Conservation (phyloP, 2,888 invertebrate species). For the Sinotaia quadrata region DNA sequence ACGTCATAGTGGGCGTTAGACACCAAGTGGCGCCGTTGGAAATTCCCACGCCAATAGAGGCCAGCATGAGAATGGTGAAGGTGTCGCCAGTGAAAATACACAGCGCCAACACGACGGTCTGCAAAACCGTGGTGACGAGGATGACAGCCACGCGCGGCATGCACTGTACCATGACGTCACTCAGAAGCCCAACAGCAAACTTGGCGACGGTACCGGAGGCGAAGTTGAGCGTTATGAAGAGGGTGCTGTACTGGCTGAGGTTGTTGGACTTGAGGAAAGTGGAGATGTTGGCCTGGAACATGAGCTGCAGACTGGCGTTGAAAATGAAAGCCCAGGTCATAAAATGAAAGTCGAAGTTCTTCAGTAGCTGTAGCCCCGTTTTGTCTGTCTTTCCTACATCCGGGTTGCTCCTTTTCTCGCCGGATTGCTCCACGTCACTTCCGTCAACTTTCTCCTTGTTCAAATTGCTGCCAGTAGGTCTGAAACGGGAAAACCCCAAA, state of each 20-base stretch:
- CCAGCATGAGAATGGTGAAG: constrained; percentile 44
- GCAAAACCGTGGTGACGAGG: constrained; percentile 45
- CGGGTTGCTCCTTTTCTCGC: constrained; percentile 16
- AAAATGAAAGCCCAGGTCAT: constrained; percentile 56
- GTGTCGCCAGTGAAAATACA: constrained; percentile 51
- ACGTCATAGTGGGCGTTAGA: constrained; percentile 58
- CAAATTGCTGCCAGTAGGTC: not conserved
- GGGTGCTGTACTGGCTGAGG: constrained; percentile 49
- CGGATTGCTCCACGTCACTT: constrained; percentile 12
- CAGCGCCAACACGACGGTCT: constrained; percentile 48
- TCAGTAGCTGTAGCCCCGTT: constrained; percentile 47
- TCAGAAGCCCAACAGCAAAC: constrained; percentile 51
- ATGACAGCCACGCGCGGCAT: constrained; percentile 51
- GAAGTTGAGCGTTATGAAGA: constrained; percentile 53
- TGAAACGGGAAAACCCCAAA: no score
- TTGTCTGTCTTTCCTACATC: constrained; percentile 36
- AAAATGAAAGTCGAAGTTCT: constrained; percentile 53
- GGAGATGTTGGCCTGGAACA: constrained; percentile 53
- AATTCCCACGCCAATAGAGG: constrained; percentile 50
- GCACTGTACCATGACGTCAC: constrained; percentile 48
- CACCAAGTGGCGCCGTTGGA: constrained; percentile 62
- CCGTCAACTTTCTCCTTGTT: not conserved
- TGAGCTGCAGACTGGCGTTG: constrained; percentile 56
- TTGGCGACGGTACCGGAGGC: constrained; percentile 52
- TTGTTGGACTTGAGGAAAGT: constrained; percentile 56